Evolutionary conservation across 92 coral and sea anemone genomes (phyloP), one percentile per base, ranked within the genome.

Genomic region (Hydrozoanthus gracilis): DNA sequence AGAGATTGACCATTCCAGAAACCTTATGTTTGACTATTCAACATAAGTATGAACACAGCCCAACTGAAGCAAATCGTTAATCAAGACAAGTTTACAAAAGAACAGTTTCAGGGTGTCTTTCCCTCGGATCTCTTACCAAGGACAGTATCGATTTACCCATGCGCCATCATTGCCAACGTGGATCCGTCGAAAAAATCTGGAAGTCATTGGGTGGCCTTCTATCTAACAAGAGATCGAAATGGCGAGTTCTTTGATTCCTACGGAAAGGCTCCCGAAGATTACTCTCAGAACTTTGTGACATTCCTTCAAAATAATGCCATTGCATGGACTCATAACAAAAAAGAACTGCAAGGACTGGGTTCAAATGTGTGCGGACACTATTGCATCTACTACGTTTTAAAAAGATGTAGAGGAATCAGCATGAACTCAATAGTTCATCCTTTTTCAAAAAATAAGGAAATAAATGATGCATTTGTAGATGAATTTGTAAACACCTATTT

Each of bases 221-320:
- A 82, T 77, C 88, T 88, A 48, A 83, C 90, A 14, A 64, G 44
- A 44, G 86, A 86, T 71, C 82, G 77, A 44, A 67, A 84, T 76
- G 92, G 89, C 8, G 91, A 89, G 54, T 92, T 92, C 85, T 87
- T 76, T 82, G 93, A 90, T 45, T 79, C 85, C 39, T 91, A 91
- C 66, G 94, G 86, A 44, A 80, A 84, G 68, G 7, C 66, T 7
- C 91, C 94, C 0, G 78, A 86, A 27, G 46, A 55, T 3, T 91
- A 91, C 39, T 76, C 18, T 60, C 44, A 78, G 71, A 70, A 69
- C 64, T 14, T 87, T 75, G 14, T 6, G 20, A 55, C 74, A 54
- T 87, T 87, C 79, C 70, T 87, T 71, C 65, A 82, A 51, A 18
- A 65, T 8, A 84, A 91, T 60, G 51, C 82, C 10, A 15, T 67